phyloP scores from a whole-genome alignment of 2,113 vertebrate genomes.

The Scopus umbretta region DNA sequence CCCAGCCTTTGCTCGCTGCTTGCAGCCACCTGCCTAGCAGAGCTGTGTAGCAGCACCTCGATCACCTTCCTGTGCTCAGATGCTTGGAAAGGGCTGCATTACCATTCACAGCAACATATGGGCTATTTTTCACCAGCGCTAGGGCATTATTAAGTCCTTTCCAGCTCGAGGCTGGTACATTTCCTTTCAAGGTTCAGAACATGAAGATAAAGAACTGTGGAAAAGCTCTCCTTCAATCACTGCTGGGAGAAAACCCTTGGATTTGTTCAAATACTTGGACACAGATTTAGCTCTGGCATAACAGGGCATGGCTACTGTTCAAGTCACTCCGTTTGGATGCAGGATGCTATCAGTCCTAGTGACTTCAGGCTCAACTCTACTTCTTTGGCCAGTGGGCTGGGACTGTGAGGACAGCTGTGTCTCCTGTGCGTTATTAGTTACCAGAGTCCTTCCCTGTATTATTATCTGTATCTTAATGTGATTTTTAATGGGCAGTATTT shows the following conservation, averaged over 20 bases:
- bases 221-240: not conserved
- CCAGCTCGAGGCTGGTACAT: not conserved
- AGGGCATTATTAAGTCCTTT: not conserved
- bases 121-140: not conserved
- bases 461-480: not conserved
- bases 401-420: not conserved
- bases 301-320: not conserved
- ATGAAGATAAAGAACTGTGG: not conserved
- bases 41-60: not conserved
- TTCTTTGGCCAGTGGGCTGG: not conserved
- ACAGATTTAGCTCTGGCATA: not conserved
- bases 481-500: not conserved
- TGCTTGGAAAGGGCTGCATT: not conserved
- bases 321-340: not conserved
- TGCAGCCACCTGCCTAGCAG: not conserved
- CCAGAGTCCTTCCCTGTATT: not conserved
- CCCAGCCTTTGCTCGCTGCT: not conserved
- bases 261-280: not conserved
- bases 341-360: not conserved
- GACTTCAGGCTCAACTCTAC: not conserved
- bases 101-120: not conserved
- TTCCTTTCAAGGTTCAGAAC: not conserved
- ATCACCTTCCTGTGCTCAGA: not conserved
- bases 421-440: not conserved
- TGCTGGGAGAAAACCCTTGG: not conserved